Evolutionary conservation across 2,888 invertebrate species (phyloP), one percentile per base, ranked within the genome.

Genomic region (Sisyra terminalis): DNA sequence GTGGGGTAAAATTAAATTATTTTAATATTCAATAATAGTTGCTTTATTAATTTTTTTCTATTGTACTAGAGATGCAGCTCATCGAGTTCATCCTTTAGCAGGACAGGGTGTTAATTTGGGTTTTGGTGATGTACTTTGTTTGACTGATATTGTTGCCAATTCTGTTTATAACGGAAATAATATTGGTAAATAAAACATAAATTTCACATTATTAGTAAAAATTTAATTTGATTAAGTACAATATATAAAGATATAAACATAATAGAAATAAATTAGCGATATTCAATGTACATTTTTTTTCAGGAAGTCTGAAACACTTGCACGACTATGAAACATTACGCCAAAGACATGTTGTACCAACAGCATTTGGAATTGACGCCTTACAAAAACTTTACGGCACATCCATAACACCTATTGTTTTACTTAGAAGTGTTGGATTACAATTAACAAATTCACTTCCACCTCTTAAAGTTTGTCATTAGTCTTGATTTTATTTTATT

Each of bases 71-170:
- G 89, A 89, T 61, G 85, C 89, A 34, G 83, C 88, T 0, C 85
- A 96, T 64, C 71, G 92, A 49, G 75, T 97, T 14, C 97, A 98
- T 64, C 97, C 97, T 0, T 60, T 98, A 49, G 97, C 97, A 30
- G 97, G 97, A 0, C 96, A 96, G 65, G 98, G 98, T 6, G 90
- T 96, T 1, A 99, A 99, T 67, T 68, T 98, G 36, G 98, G 98
- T 2, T 93, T 97, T 59, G 89, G 90, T 6, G 98, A 99, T 65
- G 80, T 93, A 0, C 64, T 69, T 24, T 72, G 74, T 49, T 67
- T 98, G n/a, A 72, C 77, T 0, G 64, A 76, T 39, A 57, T 76
- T 10, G 62, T 98, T 11, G 71, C 78, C 0, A 71, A 81, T 15
- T 76, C 83, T 0, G 66, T 76, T 1, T 75, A 76, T 53, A 65